Evolutionary conservation across 1,140 invertebrate species (phyloP), one percentile per base, ranked within the genome.

Genomic region (Gonioctena quinquepunctata): DNA sequence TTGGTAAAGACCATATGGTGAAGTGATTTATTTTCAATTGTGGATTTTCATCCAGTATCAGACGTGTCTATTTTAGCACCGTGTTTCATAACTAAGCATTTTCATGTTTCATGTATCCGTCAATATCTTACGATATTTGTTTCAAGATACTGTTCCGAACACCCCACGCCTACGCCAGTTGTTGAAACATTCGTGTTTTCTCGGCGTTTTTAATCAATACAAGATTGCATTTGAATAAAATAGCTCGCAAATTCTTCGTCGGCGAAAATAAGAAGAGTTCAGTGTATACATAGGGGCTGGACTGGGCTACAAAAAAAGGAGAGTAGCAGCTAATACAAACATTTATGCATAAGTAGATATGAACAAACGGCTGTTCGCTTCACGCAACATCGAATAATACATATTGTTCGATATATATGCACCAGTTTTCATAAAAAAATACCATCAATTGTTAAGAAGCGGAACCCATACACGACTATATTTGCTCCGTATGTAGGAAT

Each of bases 151-250:
- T n/a, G 11, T n/a, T 8, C 16, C 13, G 16, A 42, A n/a, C 33
- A 18, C 21, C 21, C 18, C 52, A 11, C 22, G 52, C 52, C 22
- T 23, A 23, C 52, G 52, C 52, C 52, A 56, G 52, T 78, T 74
- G 74, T 78, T 72, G 75, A 76, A 78, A 76, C 73, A 76, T 75
- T 78, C 76, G 74, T 76, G 76, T 70, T 42, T 70, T 77, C 71
- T 71, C 70, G 71, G 69, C 73, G 69, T 78, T 78, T 78, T 78
- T 78, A 78, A 76, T 78, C 76, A 76, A 78, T 78, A 78, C 74
- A 73, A 64, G 73, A 78, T 78, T 78, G 73, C 75, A 78, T 78
- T 76, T 76, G 72, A 77, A 77, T 77, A 76, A 78, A 78, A 78
- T 77, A 76, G 74, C 72, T 76, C 64, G 69, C 50, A 67, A 74